Evolutionary conservation across 2,797 vertebrate genomes (phyloP), one percentile per base, ranked within the genome.

Genomic region (Platalea minor): DNA sequence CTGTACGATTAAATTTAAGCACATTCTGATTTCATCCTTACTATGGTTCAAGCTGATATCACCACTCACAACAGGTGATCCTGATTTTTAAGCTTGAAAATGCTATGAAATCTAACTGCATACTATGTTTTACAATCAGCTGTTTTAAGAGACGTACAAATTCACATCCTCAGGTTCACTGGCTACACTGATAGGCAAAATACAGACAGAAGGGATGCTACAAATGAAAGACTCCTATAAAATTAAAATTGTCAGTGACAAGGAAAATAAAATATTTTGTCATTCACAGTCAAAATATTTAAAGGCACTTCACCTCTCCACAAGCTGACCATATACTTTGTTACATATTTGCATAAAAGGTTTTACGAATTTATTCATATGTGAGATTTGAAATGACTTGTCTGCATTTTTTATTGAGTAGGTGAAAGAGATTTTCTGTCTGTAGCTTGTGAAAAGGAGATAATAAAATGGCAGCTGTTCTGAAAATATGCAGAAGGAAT

Each of bases 391-490:
- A 65, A 76, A 70, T 48, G 3, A 33, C 4, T 61, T 59, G 8
- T 61, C 20, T 76, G 29, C 10, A 46, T 43, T 68, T 92, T 82
- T 77, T 57, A 8, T 65, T 81, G 18, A 78, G 37, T 31, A 60
- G 10, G 11, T 73, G 39, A 87, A 75, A 83, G 33, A 73, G 16
- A 74, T 75, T 88, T 94, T 91, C 41, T 85, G 29, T 64, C 50
- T 67, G n/a, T 72, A 57, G 15, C 14, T 78, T 81, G 48, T n/a
- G 65, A 80, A 92, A 82, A 90, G 25, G 11, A 78, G 19, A 75
- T 56, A 92, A 87, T 92, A 80, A 94, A 94, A 88, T 81, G 61
- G 57, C 57, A 95, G 57, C 57, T 81, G 73, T 46, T 95, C 12
- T 2, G 53, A 85, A 93, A 87, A 86, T 35, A 83, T 3, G 5